A percentile compares a stretch with the other conserved stretches of the same genome.
These are phyloP conservation scores for Monopterus albus DNA, from an alignment of 2,113 vertebrate species.

Conservation along the genomic window DNA sequence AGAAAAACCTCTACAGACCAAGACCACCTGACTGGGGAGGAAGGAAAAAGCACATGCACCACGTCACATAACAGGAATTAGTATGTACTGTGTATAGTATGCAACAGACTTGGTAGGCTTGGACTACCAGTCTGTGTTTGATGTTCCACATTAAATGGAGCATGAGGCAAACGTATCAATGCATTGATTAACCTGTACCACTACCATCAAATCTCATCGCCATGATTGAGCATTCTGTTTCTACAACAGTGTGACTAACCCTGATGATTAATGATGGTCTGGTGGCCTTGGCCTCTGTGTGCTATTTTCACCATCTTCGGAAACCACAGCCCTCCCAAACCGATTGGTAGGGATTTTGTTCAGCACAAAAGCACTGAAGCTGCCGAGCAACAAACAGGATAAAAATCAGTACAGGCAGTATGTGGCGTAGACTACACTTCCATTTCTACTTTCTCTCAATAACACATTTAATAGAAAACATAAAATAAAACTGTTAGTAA, in stretches of 20 bases:
- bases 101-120: not conserved
- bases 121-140: not conserved
- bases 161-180: constrained; percentile 9
- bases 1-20: constrained; percentile 3
- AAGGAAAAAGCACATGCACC: too few species aligned
- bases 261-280: constrained; percentile 19
- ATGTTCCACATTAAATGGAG: not conserved
- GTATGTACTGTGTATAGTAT: not conserved
- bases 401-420: not conserved
- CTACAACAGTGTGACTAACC: not conserved
- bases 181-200: constrained; percentile 25
- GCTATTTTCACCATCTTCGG: not conserved
- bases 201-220: constrained; percentile 18
- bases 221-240: constrained; percentile 39
- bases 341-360: not conserved
- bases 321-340: not conserved
- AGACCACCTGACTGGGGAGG: constrained; percentile 22
- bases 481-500: not conserved
- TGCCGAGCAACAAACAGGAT: not conserved
- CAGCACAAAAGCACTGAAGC: not conserved
- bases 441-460: not conserved
- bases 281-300: not conserved
- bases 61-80: not conserved
- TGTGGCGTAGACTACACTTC: not conserved
- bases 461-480: not conserved